Base-by-base conservation (phyloP, 2,888 invertebrate genomes). In the Agriopis marginaria region DNA sequence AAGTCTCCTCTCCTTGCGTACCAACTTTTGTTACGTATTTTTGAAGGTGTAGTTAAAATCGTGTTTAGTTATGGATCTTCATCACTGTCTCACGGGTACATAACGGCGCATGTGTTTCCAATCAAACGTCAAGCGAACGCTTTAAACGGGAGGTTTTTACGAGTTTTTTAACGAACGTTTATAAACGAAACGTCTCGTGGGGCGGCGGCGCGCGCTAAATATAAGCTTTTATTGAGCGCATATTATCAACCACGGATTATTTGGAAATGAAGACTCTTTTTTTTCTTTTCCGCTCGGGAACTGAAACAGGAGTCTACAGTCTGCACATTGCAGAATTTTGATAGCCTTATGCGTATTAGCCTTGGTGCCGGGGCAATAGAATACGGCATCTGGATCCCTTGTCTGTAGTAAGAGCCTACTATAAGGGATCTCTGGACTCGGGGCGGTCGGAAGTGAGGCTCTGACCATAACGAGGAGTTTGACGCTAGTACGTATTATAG, bases 131-230 rank as follows among this genome's bases (percentile, higher is more conserved):
- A 76, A 68, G 63, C 54, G 66, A 65, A 73, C 63, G 75, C 75
- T 69, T 79, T 75, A 78, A 79, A 67, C 66, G 66, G 67, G 67
- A 72, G 74, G 63, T 76, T 80, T 82, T 82, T 79, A 83, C 75
- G 76, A 72, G 79, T 76, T 81, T 82, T 82, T 82, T 79, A 77
- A 77, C 63, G 74, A 54, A 66, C 75, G 72, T 69, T 71, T 67
- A 72, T 71, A 68, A 67, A 70, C 67, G 69, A 14, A 60, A 50
- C 50, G 69, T 51, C 62, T 55, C 59, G 56, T 71, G 66, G 74
- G 75, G 75, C 65, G 77, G 66, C 65, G 51, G 8, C 60, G 60
- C 66, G 8, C 56, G 59, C 66, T 76, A 76, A 80, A 76, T 79
- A 82, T 79, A 82, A 76, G 70, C 73, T 70, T 75, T 77, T 75